phyloP scores from a whole-genome alignment of 2,888 invertebrate species.

The Xiphydria camelus region DNA sequence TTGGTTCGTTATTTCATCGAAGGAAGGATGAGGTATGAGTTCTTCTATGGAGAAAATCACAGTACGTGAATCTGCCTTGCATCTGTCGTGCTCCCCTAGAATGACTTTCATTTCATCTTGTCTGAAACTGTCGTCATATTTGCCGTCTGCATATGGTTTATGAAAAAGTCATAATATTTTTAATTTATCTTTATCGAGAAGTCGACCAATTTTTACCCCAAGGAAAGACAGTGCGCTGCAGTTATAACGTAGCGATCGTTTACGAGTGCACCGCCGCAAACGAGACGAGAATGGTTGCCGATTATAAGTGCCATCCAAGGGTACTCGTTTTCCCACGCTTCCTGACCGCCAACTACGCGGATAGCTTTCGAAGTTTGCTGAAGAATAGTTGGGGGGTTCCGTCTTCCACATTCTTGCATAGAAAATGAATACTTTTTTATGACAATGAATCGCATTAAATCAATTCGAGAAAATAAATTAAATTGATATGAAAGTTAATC shows the following conservation, averaged over 20 bases:
- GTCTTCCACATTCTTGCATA: conserved; percentile 8
- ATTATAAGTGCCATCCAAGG: conserved; percentile 53
- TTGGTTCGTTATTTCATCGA: conserved; percentile 17
- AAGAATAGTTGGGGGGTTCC: not conserved
- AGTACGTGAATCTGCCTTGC: conserved; percentile 17
- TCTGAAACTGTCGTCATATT: conserved; percentile 44
- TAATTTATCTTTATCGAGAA: not conserved
- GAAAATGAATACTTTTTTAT: not conserved
- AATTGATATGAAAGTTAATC: too few relatives aligned
- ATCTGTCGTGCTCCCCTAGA: conserved; percentile 28
- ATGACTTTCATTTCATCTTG: conserved; percentile 30
- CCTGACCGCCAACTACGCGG: conserved; percentile 50
- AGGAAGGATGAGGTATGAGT: conserved; percentile 28
- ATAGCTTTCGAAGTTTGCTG: conserved; percentile 7
- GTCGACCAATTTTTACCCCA: conserved; percentile 35
- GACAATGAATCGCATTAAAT: not conserved
- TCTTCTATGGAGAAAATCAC: conserved; percentile 24
- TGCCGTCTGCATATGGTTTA: too few relatives aligned
- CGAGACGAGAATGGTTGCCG: conserved; percentile 44
- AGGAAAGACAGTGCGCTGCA: conserved; percentile 49
- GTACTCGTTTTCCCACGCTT: conserved; percentile 49
- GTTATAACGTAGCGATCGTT: conserved; percentile 50
- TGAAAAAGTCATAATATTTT: not conserved
- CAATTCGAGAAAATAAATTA: too few relatives aligned
- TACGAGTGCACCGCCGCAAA: conserved; percentile 51